Base-by-base conservation (phyloP, 2,113 vertebrate genomes). In the Boulengeromyrus knoepffleri region DNA sequence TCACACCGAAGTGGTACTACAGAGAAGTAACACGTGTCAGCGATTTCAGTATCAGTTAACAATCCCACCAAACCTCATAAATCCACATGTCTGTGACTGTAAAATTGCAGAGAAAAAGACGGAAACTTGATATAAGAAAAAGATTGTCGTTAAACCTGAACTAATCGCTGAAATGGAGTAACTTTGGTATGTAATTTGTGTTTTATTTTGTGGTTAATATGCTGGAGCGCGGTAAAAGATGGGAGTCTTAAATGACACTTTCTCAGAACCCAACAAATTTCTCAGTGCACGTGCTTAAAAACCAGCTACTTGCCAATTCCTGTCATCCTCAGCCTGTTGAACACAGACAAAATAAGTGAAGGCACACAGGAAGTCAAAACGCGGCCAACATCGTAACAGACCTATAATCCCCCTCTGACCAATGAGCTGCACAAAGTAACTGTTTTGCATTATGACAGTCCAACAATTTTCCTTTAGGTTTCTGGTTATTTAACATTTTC, bases 41-140 rank as follows among this genome's bases (percentile, higher is more conserved):
- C 10, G 62, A 13, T 70, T 70, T 70, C 62, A 70, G 62, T 31
- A 70, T 31, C 62, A 70, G 62, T 31, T 31, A 70, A 31, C 62
- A 70, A 70, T 31, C 62, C n/a, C n/a, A 70, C 62, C n/a, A 70
- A 70, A 13, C n/a, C 62, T 31, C 62, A 70, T 70, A 31, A 70
- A 70, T 70, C 62, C 62, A 70, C 10, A 62, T 62, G n/a, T 90
- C 91, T 88, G 91, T 90, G 56, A 91, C 12, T 19, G 36, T 49
- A 92, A 74, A 88, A 88, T 91, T 91, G 90, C 66, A 89, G 27
- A 31, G 90, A 19, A 66, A 27, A 50, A 39, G 84, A 8, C 17
- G 53, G 27, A 70, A 70, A 31, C 62, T 27, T 70, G n/a, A 70
- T 70, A 70, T 70, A 70, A 31, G n/a, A 13, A 70, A 27, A 31